These are phyloP conservation scores for Eupithecia subumbrata DNA, from an alignment of 2,888 invertebrate species.

Conservation along the genomic window DNA sequence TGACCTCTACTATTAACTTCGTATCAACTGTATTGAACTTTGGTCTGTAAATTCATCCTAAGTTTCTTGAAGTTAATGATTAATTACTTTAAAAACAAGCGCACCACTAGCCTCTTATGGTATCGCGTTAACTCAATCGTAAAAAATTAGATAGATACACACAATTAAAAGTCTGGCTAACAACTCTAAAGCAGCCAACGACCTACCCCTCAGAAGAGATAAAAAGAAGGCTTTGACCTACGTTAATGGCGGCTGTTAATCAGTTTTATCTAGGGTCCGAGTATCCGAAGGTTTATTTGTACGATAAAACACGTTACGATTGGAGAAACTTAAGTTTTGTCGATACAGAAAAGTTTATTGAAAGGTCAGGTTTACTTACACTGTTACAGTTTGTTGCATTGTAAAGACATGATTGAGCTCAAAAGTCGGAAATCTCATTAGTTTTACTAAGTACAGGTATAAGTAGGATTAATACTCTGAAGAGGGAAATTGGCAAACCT, in stretches of 20 bases:
- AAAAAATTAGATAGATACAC: background rate
- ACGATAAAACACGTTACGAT: slow-evolving; percentile 53
- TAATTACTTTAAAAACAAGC: background rate
- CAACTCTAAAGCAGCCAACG: slow-evolving; percentile 29
- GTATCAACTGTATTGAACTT: background rate
- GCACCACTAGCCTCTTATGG: background rate
- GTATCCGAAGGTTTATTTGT: slow-evolving; percentile 58
- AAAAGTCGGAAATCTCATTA: background rate
- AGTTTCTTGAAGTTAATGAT: background rate
- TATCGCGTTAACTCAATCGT: background rate
- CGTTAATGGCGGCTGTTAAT: slow-evolving; percentile 49
- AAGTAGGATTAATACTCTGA: background rate
- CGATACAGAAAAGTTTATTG: slow-evolving; percentile 22
- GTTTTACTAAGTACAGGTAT: background rate
- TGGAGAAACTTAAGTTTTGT: slow-evolving; percentile 28
- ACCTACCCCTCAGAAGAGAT: slow-evolving; percentile 46
- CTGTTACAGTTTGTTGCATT: background rate
- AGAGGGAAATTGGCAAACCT: background rate
- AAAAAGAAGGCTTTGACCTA: slow-evolving; percentile 53
- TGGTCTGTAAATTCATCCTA: background rate
- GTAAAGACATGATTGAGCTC: background rate
- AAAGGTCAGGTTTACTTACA: slow-evolving; percentile 24
- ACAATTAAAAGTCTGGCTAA: slow-evolving; percentile 7
- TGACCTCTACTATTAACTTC: background rate
- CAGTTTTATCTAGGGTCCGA: slow-evolving; percentile 49